A percentile compares a stretch with the other conserved stretches of the same genome.
Conservation (phyloP, 2,797 vertebrate species). For the Helarctos malayanus region DNA sequence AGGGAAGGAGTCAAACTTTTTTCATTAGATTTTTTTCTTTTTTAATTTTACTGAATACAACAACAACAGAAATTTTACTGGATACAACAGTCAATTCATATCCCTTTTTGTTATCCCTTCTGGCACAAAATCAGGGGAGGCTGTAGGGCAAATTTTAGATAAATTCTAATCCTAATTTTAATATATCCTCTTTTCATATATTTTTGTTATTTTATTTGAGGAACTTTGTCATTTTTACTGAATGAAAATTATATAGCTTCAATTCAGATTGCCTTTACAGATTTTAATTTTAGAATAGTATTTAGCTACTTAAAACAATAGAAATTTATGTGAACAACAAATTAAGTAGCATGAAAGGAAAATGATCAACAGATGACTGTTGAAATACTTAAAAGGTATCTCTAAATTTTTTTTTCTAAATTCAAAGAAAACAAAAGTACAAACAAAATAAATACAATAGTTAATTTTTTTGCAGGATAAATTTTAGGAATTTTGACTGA, state of each 20-base stretch:
- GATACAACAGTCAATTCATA: background rate
- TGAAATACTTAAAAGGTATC: background rate
- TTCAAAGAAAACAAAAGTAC: background rate
- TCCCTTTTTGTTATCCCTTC: background rate
- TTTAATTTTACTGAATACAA: background rate
- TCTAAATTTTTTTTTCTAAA: background rate
- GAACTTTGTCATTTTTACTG: background rate
- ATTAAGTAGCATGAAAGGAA: background rate
- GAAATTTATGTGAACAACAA: background rate
- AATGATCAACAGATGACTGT: background rate
- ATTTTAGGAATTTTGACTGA: background rate
- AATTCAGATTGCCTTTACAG: background rate
- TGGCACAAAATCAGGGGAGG: background rate
- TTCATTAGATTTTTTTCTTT: background rate
- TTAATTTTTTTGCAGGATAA: background rate
- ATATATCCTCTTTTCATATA: background rate
- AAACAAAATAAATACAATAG: background rate
- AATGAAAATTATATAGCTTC: constrained; percentile 2
- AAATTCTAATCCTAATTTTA: background rate
- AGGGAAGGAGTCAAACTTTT: background rate
- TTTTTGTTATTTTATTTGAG: background rate
- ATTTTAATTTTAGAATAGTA: constrained; percentile 1
- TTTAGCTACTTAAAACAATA: background rate
- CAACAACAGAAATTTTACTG: background rate
- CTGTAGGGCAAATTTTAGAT: background rate